These are phyloP conservation scores for Perithous albicinctus DNA, from an alignment of 2,888 invertebrate species.

Conservation along the genomic window DNA sequence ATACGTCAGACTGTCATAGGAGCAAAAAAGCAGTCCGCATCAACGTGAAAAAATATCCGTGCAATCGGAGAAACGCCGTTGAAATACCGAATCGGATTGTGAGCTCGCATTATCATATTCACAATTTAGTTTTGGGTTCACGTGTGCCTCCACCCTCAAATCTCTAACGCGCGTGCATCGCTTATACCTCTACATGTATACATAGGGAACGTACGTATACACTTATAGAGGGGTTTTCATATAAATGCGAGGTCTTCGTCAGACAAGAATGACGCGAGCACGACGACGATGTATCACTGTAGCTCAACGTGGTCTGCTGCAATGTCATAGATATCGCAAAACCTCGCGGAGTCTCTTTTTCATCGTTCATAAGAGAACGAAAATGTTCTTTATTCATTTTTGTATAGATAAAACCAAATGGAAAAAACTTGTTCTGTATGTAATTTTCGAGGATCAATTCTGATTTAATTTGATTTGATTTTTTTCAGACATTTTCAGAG, in stretches of 20 bases:
- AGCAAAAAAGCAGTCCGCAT: constrained; percentile 73
- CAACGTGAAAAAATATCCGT: constrained; percentile 79
- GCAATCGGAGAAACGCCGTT: constrained; percentile 82
- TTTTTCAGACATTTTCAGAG: not conserved
- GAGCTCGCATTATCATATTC: constrained; percentile 82
- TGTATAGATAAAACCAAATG: not conserved
- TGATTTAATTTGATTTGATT: too few relatives aligned
- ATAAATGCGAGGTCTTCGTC: constrained; percentile 54
- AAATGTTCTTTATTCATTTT: constrained; percentile 47
- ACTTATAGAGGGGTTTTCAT: constrained; percentile 30
- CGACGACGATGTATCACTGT: constrained; percentile 70
- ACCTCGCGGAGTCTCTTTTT: constrained; percentile 36
- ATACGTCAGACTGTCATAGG: constrained; percentile 79
- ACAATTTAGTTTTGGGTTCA: constrained; percentile 76
- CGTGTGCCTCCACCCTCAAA: constrained; percentile 21
- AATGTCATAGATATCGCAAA: constrained; percentile 70
- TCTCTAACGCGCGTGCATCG: constrained; percentile 38
- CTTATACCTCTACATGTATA: not conserved
- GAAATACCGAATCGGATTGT: constrained; percentile 83
- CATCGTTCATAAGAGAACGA: not conserved
- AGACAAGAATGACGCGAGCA: constrained; percentile 64
- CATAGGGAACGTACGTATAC: constrained; percentile 13
- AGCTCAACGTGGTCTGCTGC: constrained; percentile 61
- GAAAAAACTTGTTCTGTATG: too few relatives aligned
- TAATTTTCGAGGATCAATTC: too few relatives aligned